Evolutionary conservation across 2,797 vertebrate species (phyloP).

Genomic region (Iguana delicatissima): DNA sequence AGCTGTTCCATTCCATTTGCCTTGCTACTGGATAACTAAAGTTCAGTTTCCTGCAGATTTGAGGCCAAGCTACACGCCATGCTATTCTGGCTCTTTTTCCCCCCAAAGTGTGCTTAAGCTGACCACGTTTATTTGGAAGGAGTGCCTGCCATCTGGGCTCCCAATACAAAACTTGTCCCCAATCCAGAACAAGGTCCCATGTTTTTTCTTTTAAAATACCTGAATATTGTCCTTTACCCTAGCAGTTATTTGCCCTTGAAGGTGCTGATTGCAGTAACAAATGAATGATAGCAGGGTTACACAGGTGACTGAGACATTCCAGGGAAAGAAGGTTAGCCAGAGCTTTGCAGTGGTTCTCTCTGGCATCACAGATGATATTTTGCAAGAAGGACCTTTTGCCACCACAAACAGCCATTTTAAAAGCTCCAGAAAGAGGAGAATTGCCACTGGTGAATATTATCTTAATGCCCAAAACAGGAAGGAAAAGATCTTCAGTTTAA

Average conservation of each 20-base stretch:
- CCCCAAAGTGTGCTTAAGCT: background rate
- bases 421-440: background rate
- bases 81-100: background rate
- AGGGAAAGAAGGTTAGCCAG: background rate
- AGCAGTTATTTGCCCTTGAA: background rate
- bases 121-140: background rate
- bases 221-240: background rate
- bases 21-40: background rate
- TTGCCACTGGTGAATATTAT: background rate
- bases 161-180: background rate
- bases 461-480: background rate
- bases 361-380: background rate
- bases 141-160: background rate
- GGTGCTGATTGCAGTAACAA: background rate
- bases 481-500: background rate
- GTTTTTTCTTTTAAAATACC: background rate
- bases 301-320: background rate
- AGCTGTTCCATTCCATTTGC: background rate
- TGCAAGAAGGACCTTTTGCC: background rate
- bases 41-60: background rate
- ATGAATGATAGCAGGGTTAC: background rate
- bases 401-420: background rate
- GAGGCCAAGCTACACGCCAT: background rate
- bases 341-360: background rate
- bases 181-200: background rate